A percentile compares a stretch with the other conserved stretches of the same genome.
Evolutionary conservation across 2,797 vertebrate species (phyloP).

Genomic region (Eremophila alpestris): DNA sequence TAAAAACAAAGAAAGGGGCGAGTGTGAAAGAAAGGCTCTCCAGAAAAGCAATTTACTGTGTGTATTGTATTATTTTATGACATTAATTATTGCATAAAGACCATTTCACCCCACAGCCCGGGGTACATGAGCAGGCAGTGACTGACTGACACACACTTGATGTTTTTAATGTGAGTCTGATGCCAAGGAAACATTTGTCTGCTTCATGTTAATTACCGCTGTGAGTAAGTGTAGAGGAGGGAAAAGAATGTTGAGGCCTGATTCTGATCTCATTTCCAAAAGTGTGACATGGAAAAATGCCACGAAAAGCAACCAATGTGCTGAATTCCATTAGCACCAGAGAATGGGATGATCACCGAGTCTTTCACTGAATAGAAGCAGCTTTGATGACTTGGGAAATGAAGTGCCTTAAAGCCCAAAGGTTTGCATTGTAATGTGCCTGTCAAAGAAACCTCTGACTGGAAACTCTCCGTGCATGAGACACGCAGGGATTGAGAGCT

Average conservation of each 20-base stretch:
- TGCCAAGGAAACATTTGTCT: neutral
- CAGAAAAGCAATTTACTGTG: neutral
- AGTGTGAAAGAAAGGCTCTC: neutral
- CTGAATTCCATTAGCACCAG: neutral
- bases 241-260: neutral
- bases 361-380: neutral
- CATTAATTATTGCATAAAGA: neutral
- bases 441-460: neutral
- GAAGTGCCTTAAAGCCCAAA: neutral
- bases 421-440: neutral
- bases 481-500: neutral
- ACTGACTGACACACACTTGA: neutral
- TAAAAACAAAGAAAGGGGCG: neutral
- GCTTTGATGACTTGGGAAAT: neutral
- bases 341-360: neutral
- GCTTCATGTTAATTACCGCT: neutral
- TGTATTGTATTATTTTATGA: neutral
- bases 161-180: neutral
- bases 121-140: neutral
- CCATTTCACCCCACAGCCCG: neutral
- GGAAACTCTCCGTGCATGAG: neutral
- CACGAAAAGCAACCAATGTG: neutral
- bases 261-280: constrained; percentile 12
- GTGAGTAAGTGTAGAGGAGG: neutral
- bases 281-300: neutral